A percentile compares a stretch with the other conserved stretches of the same genome.
phyloP scores from a whole-genome alignment of 2,888 invertebrate species.

The Meta bourneti region DNA sequence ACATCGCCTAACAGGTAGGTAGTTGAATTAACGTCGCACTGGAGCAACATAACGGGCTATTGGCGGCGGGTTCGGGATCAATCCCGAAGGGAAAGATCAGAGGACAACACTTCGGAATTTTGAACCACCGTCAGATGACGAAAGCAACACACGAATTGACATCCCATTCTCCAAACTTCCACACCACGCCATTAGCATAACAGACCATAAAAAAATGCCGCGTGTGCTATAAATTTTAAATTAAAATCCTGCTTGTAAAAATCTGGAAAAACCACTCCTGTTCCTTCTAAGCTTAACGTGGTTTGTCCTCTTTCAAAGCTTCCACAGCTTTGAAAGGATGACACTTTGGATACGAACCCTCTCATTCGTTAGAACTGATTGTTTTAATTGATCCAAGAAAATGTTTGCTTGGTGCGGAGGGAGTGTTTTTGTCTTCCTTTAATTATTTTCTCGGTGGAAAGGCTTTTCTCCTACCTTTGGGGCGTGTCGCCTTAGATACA shows the following conservation, averaged over 20 bases:
- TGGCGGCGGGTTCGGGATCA: too few species aligned
- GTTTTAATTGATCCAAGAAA: constrained; percentile 61
- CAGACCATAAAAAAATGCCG: neutral
- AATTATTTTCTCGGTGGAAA: constrained; percentile 10
- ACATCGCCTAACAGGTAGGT: too few species aligned
- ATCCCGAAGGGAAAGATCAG: too few species aligned
- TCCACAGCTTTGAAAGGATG: neutral
- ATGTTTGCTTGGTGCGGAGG: constrained; percentile 43
- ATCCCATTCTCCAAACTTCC: too few species aligned
- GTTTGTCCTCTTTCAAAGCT: neutral
- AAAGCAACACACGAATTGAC: too few species aligned
- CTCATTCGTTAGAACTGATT: constrained; percentile 25
- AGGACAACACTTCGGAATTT: too few species aligned
- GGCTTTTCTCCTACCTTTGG: constrained; percentile 1
- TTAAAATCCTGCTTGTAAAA: neutral
- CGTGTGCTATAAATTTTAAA: neutral
- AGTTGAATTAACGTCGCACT: too few species aligned
- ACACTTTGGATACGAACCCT: constrained; percentile 39
- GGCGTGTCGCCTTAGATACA: neutral
- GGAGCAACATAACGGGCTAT: too few species aligned
- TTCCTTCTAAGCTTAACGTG: neutral
- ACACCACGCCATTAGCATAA: neutral
- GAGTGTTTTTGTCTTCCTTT: constrained; percentile 39
- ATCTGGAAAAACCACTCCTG: neutral
- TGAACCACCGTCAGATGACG: too few species aligned